These are phyloP conservation scores for Brachionus rotundiformis DNA, from an alignment of 1,140 invertebrate genomes.

Conservation along the genomic window DNA sequence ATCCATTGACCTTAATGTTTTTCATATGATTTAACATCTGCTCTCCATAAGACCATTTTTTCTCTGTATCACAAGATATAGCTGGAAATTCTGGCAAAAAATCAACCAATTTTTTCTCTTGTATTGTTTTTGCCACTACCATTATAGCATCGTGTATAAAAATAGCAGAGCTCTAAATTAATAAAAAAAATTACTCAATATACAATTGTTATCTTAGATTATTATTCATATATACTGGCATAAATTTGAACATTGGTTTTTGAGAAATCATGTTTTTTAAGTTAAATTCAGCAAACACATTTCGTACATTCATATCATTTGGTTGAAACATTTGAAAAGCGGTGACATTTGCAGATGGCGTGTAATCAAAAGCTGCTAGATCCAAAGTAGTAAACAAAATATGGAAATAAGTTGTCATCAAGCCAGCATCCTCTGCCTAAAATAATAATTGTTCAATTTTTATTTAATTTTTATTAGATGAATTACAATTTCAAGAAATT, in stretches of 20 bases:
- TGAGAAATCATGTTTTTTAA: constrained; percentile 35
- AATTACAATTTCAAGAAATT: constrained; percentile 41
- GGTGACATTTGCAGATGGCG: constrained; percentile 42
- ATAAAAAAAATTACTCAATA: too few species aligned
- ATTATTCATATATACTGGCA: constrained; percentile 38
- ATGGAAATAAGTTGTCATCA: constrained; percentile 51
- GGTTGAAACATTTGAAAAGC: constrained; percentile 42
- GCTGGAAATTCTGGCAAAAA: not conserved
- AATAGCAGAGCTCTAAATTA: constrained; percentile 6
- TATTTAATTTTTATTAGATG: not conserved
- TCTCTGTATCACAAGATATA: constrained; percentile 10
- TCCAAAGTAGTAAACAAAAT: constrained; percentile 40
- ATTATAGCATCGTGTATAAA: constrained; percentile 27
- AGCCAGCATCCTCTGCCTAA: constrained; percentile 25
- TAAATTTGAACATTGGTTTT: constrained; percentile 32
- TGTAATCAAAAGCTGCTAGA: constrained; percentile 8
- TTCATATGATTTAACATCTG: not conserved
- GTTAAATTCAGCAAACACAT: constrained; percentile 43
- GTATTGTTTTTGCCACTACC: not conserved
- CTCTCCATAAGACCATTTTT: not conserved
- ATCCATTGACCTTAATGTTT: not conserved
- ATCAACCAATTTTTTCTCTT: constrained; percentile 4
- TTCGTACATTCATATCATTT: not conserved
- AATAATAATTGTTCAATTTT: not conserved
- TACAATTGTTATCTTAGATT: too few species aligned